A percentile compares a stretch with the other conserved stretches of the same genome.
Evolutionary conservation across 1,140 invertebrate genomes (phyloP).

Genomic region (Bombus pascuorum): DNA sequence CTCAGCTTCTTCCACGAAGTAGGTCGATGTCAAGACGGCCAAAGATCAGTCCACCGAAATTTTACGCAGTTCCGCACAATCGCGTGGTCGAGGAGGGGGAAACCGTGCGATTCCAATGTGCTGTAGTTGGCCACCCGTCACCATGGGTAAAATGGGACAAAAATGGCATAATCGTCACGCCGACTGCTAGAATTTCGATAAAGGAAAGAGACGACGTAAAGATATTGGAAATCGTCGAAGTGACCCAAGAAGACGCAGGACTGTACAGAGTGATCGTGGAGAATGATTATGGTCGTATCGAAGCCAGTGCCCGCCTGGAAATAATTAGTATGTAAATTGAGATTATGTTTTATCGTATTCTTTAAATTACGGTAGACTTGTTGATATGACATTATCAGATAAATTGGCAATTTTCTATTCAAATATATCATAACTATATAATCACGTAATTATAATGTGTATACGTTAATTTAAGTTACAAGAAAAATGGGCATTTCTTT

Average conservation of each 20-base stretch:
- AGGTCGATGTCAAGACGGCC: slow-evolving; percentile 64
- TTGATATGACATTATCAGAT: not conserved
- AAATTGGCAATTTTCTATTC: not conserved
- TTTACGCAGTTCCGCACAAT: slow-evolving; percentile 94
- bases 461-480: not conserved
- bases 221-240: slow-evolving; percentile 90
- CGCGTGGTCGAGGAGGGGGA: slow-evolving; percentile 92
- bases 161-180: slow-evolving; percentile 86
- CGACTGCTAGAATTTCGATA: slow-evolving; percentile 86
- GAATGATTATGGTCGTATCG: slow-evolving; percentile 91
- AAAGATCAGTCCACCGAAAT: slow-evolving; percentile 87
- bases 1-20: slow-evolving; percentile 65
- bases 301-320: slow-evolving; percentile 91
- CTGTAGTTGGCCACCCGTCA: slow-evolving; percentile 88
- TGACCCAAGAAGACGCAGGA: slow-evolving; percentile 90
- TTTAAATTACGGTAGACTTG: not conserved
- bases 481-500: too few species aligned
- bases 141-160: slow-evolving; percentile 93
- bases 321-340: slow-evolving; percentile 85
- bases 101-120: slow-evolving; percentile 90
- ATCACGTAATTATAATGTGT: not conserved
- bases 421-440: not conserved
- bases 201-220: slow-evolving; percentile 90
- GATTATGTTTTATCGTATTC: not conserved
- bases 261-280: slow-evolving; percentile 91